phyloP scores from a whole-genome alignment of 2,888 invertebrate genomes.

The Ceramica pisi region DNA sequence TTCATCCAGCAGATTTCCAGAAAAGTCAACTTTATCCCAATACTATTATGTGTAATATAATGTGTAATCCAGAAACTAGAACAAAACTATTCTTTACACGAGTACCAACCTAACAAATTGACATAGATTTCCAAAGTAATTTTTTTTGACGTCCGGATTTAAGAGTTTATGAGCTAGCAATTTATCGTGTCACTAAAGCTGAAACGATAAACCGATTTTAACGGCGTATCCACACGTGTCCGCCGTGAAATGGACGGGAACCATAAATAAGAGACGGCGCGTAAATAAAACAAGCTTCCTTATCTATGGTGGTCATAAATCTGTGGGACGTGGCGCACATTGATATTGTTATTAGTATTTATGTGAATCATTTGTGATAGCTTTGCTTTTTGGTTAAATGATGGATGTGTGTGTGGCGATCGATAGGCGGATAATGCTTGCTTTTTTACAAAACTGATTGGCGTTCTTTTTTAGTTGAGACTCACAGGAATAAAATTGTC shows the following conservation, averaged over 20 bases:
- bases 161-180: conserved; percentile 42
- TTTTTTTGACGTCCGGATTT: conserved; percentile 38
- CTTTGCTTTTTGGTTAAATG: conserved; percentile 6
- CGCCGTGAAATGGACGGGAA: conserved; percentile 35
- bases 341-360: conserved; percentile 49
- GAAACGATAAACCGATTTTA: conserved; percentile 58
- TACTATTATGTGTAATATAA: no score
- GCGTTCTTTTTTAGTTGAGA: not conserved
- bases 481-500: not conserved
- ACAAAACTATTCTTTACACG: not conserved
- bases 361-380: conserved; percentile 27
- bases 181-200: conserved; percentile 50
- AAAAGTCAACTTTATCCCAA: no score
- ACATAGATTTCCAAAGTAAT: conserved; percentile 14
- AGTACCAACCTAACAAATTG: not conserved
- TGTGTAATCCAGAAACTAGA: not conserved
- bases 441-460: not conserved
- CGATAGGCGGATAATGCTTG: not conserved
- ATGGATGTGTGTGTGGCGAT: conserved; percentile 1
- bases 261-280: conserved; percentile 43
- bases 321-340: conserved; percentile 47
- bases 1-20: no score
- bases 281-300: conserved; percentile 56
- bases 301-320: conserved; percentile 56
- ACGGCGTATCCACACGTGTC: conserved; percentile 53